Conservation (phyloP, 2,797 vertebrate species). For the Botia kubotai region DNA sequence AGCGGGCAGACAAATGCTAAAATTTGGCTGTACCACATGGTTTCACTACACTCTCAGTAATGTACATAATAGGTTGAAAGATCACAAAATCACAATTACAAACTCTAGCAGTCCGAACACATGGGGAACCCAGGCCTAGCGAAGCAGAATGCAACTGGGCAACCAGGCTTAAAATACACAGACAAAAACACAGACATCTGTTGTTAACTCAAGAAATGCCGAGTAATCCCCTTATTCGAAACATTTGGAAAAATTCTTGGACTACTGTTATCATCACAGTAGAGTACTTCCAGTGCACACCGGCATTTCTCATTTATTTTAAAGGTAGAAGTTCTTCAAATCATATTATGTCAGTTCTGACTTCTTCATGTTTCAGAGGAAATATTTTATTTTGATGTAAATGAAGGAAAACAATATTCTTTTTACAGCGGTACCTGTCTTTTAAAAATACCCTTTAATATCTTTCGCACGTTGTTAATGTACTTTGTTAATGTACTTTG, state of each 20-base stretch:
- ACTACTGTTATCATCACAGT: constrained; percentile 48
- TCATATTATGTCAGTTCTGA: not conserved
- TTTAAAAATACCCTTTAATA: not conserved
- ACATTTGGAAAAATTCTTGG: constrained; percentile 71
- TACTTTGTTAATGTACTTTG: not conserved
- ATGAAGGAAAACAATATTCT: constrained; percentile 45
- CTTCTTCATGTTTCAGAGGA: constrained; percentile 2
- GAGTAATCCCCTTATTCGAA: constrained; percentile 47
- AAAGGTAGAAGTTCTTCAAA: constrained; percentile 3
- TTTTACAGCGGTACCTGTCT: not conserved
- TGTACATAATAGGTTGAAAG: not conserved
- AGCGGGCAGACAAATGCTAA: not conserved
- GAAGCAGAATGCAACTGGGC: constrained; percentile 39
- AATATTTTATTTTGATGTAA: constrained; percentile 23
- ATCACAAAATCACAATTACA: constrained; percentile 20
- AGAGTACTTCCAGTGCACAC: constrained; percentile 32
- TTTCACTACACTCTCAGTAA: not conserved
- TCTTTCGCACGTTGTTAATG: not conserved
- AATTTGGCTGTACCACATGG: not conserved
- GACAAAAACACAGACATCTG: constrained; percentile 60
- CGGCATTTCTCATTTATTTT: constrained; percentile 33
- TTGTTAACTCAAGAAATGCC: constrained; percentile 59
- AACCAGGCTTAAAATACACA: constrained; percentile 57
- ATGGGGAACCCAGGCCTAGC: constrained; percentile 26
- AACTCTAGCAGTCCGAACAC: constrained; percentile 5